phyloP scores from a whole-genome alignment of 1,140 invertebrate species.

The Leptopilina boulardi region DNA sequence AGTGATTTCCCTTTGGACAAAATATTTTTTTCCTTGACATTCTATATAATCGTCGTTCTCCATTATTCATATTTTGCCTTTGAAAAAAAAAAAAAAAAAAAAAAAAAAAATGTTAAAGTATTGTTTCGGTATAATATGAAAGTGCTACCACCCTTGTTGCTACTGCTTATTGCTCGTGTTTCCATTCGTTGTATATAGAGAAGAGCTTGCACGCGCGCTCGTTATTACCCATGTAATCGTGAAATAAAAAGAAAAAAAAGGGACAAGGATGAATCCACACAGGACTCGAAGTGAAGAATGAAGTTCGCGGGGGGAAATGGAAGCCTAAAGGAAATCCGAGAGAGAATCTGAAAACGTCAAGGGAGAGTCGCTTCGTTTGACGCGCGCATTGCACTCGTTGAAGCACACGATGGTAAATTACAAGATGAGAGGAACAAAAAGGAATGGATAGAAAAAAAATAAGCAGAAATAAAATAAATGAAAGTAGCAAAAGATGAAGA shows the following conservation, averaged over 20 bases:
- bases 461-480: neutral
- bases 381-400: constrained; percentile 8
- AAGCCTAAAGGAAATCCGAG: neutral
- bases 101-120: neutral
- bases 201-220: constrained; percentile 25
- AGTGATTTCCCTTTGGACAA: neutral
- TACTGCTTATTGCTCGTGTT: neutral
- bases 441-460: neutral
- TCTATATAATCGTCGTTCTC: neutral
- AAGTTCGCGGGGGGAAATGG: neutral
- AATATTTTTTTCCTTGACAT: neutral
- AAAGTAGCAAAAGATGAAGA: neutral
- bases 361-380: constrained; percentile 26
- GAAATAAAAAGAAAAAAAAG: neutral
- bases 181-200: neutral
- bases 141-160: constrained; percentile 14
- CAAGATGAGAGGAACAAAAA: neutral
- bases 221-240: constrained; percentile 29
- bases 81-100: neutral
- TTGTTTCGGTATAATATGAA: constrained; percentile 29
- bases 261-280: no score
- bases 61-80: constrained; percentile 21
- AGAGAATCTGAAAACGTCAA: constrained; percentile 14
- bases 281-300: constrained; percentile 27
- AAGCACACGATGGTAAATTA: constrained; percentile 31